phyloP scores from a whole-genome alignment of 1,140 invertebrate genomes.

The Leptopilina boulardi region DNA sequence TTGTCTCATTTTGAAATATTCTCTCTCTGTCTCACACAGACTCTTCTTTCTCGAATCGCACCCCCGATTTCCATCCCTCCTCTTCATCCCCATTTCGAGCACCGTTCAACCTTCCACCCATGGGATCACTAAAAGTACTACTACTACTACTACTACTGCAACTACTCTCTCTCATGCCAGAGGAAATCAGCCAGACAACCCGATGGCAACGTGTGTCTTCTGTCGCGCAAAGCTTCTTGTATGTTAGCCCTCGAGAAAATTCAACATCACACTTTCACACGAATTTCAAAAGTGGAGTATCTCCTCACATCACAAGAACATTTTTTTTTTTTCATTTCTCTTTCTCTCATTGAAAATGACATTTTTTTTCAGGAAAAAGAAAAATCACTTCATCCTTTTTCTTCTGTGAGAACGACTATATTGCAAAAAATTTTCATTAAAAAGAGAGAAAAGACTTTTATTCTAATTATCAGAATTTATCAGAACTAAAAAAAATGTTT shows the following conservation, averaged over 20 bases:
- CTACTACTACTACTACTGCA: neutral
- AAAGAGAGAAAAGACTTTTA: too few relatives aligned
- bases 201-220: constrained; percentile 62
- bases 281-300: constrained; percentile 1
- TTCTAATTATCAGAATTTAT: too few relatives aligned
- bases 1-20: constrained; percentile 38
- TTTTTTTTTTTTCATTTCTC: neutral
- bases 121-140: constrained; percentile 59
- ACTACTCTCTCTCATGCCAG: constrained; percentile 50
- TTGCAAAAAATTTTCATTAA: too few relatives aligned
- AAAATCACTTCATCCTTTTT: too few relatives aligned
- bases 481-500: too few relatives aligned
- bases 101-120: constrained; percentile 50
- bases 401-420: too few relatives aligned
- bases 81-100: constrained; percentile 43
- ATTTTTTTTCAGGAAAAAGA: too few relatives aligned
- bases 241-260: constrained; percentile 6
- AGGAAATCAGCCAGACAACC: constrained; percentile 62
- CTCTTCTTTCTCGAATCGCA: constrained; percentile 34
- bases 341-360: too few relatives aligned
- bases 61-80: constrained; percentile 28
- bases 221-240: constrained; percentile 57
- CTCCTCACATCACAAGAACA: constrained; percentile 1
- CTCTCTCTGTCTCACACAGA: neutral
- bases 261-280: constrained; percentile 32